Percentiles rank a stretch among this genome's conserved stretches.
Conservation (phyloP, 2,888 invertebrate species). For the Busseola fusca region DNA sequence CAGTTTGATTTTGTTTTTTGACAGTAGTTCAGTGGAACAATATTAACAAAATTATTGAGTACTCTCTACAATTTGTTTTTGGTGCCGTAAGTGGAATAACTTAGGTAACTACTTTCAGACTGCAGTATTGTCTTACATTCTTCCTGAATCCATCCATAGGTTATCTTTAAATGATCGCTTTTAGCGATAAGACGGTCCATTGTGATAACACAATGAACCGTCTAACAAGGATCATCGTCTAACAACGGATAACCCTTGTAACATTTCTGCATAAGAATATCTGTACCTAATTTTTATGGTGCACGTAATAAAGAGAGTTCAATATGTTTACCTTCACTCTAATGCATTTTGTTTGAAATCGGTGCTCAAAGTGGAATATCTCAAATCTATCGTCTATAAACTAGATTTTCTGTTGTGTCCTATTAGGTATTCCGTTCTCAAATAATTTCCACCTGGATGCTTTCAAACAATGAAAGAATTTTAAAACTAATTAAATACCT, state of each 20-base stretch:
- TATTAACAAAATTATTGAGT: too few relatives aligned
- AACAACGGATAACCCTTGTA: neutral
- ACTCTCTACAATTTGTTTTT: neutral
- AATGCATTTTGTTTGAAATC: neutral
- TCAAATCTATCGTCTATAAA: neutral
- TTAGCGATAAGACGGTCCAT: neutral
- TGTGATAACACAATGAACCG: too few relatives aligned
- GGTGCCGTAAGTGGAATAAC: neutral
- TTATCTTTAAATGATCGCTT: neutral
- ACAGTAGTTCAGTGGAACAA: too few relatives aligned
- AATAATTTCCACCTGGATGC: neutral
- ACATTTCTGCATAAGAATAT: neutral
- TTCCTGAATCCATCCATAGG: neutral
- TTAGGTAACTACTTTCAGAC: neutral
- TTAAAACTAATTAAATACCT: conserved; percentile 1
- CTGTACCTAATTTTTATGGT: neutral
- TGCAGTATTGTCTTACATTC: neutral
- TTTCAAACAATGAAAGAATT: conserved; percentile 4
- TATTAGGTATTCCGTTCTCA: neutral
- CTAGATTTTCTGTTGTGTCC: neutral
- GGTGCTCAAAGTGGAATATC: neutral
- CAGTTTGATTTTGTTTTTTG: too few relatives aligned
- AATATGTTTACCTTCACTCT: neutral
- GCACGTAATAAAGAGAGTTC: neutral
- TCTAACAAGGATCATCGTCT: too few relatives aligned